Evolutionary conservation across 2,888 invertebrate species (phyloP).

Genomic region (Mechanitis mazaeus): DNA sequence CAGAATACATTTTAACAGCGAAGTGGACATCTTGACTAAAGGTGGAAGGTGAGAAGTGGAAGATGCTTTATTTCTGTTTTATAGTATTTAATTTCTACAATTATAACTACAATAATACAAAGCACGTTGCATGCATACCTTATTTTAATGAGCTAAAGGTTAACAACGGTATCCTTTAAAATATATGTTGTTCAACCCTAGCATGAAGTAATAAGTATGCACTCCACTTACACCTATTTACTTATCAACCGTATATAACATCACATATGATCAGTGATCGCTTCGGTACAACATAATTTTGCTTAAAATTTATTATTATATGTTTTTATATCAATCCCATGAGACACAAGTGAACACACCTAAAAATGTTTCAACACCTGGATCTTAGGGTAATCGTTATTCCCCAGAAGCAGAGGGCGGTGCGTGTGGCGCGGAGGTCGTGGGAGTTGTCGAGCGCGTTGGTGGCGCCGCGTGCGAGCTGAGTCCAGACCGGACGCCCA

Average conservation of each 20-base stretch:
- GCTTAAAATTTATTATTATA: constrained; percentile 10
- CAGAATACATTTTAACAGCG: constrained; percentile 59
- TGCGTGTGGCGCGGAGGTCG: constrained; percentile 67
- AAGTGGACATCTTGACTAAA: constrained; percentile 56
- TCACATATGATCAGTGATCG: constrained; percentile 13
- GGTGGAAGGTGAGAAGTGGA: constrained; percentile 52
- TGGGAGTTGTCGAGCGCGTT: constrained; percentile 53
- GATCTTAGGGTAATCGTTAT: constrained; percentile 16
- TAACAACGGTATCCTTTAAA: constrained; percentile 15
- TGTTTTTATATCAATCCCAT: constrained; percentile 8
- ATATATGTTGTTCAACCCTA: constrained; percentile 20
- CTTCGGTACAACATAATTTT: constrained; percentile 15
- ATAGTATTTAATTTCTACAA: constrained; percentile 18
- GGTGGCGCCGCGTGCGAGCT: constrained; percentile 68
- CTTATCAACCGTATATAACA: neutral
- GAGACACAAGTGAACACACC: constrained; percentile 14
- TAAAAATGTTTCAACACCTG: neutral
- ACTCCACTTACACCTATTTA: constrained; percentile 18
- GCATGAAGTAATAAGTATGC: constrained; percentile 23
- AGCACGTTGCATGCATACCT: constrained; percentile 51
- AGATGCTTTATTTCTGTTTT: constrained; percentile 24
- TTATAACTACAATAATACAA: constrained; percentile 27
- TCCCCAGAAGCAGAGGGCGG: constrained; percentile 67
- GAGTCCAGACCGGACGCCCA: constrained; percentile 73
- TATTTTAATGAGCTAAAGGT: constrained; percentile 17